These are phyloP conservation scores for Gambelia wislizenii DNA, from an alignment of 2,797 vertebrate genomes.

Conservation along the genomic window DNA sequence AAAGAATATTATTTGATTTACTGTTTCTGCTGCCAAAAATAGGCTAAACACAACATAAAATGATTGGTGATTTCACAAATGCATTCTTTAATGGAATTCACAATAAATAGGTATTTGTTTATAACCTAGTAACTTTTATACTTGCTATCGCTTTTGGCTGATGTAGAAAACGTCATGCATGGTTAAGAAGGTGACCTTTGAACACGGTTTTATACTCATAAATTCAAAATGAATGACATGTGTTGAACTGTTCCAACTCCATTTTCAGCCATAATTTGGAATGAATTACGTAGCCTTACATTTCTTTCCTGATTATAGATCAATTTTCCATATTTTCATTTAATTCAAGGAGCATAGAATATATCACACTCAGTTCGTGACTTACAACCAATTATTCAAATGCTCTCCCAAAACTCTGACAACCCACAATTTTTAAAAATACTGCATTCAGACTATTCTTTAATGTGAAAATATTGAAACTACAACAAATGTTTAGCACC, in stretches of 20 bases:
- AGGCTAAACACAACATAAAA: background rate
- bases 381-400: constrained; percentile 18
- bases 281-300: background rate
- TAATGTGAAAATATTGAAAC: constrained; percentile 4
- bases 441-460: background rate
- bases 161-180: background rate
- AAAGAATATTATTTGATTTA: background rate
- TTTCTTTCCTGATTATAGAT: background rate
- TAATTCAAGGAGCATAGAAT: background rate
- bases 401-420: background rate
- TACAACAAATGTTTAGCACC: background rate
- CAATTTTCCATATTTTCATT: background rate
- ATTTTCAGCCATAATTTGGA: background rate
- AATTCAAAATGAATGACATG: background rate
- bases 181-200: background rate
- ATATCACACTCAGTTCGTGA: background rate
- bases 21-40: background rate
- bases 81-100: background rate
- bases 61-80: background rate
- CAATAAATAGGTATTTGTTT: background rate
- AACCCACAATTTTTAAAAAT: background rate
- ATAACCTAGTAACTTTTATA: background rate
- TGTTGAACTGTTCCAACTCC: background rate
- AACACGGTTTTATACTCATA: background rate
- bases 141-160: background rate